These are phyloP conservation scores for Reticulitermes lucifugus DNA, from an alignment of 2,888 invertebrate genomes.

Conservation along the genomic window DNA sequence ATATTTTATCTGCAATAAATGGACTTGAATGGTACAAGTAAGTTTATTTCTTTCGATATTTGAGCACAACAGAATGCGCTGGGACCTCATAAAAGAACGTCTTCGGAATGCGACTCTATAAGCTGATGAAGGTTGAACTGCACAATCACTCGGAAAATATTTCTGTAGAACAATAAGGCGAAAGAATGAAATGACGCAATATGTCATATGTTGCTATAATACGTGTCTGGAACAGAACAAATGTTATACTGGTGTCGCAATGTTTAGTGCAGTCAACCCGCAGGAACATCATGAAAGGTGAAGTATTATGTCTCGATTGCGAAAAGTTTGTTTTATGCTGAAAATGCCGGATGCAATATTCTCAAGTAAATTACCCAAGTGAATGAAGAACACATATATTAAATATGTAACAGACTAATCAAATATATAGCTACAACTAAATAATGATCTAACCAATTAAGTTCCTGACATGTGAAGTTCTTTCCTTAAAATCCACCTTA, in stretches of 20 bases:
- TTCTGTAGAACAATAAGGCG: neutral
- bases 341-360: neutral
- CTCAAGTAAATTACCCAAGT: too few species aligned
- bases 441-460: too few species aligned
- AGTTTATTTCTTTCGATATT: too few species aligned
- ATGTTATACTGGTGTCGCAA: neutral
- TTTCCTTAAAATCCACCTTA: too few species aligned
- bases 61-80: too few species aligned
- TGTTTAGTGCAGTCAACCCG: neutral
- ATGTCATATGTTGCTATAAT: neutral
- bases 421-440: too few species aligned
- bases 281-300: neutral
- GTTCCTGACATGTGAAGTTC: too few species aligned
- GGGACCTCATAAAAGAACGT: too few species aligned
- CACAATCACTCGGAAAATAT: neutral
- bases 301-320: neutral
- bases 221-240: neutral
- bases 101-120: neutral
- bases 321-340: neutral
- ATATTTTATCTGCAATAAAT: too few species aligned
- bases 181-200: neutral
- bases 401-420: too few species aligned
- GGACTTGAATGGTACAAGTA: too few species aligned
- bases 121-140: neutral
- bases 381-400: too few species aligned